Base-by-base conservation (phyloP, 2,888 invertebrate genomes). In the Hanleya hanleyi region DNA sequence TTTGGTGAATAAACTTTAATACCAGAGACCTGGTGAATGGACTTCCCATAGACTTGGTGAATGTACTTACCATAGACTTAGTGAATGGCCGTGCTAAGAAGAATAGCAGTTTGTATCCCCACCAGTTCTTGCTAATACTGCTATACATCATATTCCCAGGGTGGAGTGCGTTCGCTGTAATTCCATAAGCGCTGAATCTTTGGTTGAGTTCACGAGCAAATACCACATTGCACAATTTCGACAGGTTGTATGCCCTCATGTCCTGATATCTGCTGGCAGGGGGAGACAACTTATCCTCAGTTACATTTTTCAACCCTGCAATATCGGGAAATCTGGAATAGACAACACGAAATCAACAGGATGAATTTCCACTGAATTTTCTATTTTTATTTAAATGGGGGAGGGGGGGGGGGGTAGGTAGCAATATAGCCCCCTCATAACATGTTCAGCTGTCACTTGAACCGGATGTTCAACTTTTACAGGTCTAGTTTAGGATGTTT, bases 41-140 rank as follows among this genome's bases (percentile, higher is more conserved):
- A n/a, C n/a, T n/a, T n/a, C n/a, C n/a, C n/a, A n/a, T n/a, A n/a
- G n/a, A n/a, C n/a, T n/a, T n/a, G n/a, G n/a, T n/a, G n/a, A n/a
- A n/a, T n/a, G n/a, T n/a, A n/a, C 93, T 92, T 91, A 96, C 96
- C 93, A 97, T 89, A 33, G 96, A 96, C 90, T 99, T 99, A 0
- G 98, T 97, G 90, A 98, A 99, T 7, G 98, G 98, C 71, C 97
- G 92, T 15, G 95, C 95, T 0, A 97, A 38, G n/a, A 93, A 92
- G 88, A 96, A 97, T 0, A 95, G 87, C 0, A 97, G 81, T 81
- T 94, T 92, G 87, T 94, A 96, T 29, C 95, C 85, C 96, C 97
- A 97, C 94, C 96, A 97, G 86, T 96, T 93, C 66, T 95, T 93
- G 64, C 94, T 92, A 7, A 98, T 70, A 78, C 93, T 93, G 0